These are phyloP conservation scores for Scaptomyza caliginosa DNA, from an alignment of 2,888 invertebrate genomes.

Conservation along the genomic window DNA sequence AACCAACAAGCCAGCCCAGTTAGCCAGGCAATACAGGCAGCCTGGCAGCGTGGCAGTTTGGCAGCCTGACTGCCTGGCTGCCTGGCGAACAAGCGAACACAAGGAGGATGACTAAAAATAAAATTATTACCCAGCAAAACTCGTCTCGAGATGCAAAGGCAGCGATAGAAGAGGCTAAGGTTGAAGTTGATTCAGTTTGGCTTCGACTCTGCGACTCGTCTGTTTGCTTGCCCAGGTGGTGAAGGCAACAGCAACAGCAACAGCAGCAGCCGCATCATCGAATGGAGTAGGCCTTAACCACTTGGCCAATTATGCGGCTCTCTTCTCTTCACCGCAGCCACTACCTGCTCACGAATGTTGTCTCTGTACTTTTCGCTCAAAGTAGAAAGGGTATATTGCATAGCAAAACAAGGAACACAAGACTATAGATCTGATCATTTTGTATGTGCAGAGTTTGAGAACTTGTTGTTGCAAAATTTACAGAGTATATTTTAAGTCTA, in stretches of 20 bases:
- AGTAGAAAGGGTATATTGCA: constrained; percentile 16
- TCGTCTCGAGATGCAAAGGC: constrained; percentile 73
- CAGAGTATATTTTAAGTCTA: constrained; percentile 20
- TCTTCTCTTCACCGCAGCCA: constrained; percentile 11
- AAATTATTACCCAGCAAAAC: constrained; percentile 70
- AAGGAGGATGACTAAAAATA: constrained; percentile 60
- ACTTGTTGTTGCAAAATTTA: background rate
- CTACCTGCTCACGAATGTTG: constrained; percentile 11
- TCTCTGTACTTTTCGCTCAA: background rate
- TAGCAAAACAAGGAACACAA: too few relatives aligned
- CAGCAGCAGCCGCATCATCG: background rate
- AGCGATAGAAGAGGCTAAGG: constrained; percentile 56
- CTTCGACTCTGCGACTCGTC: background rate
- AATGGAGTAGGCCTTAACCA: constrained; percentile 37
- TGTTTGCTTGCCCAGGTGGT: constrained; percentile 56
- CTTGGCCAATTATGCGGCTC: constrained; percentile 69
- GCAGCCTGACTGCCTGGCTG: background rate
- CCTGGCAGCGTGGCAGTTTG: background rate
- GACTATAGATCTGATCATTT: too few relatives aligned
- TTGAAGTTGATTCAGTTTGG: constrained; percentile 42
- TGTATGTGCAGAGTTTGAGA: too few relatives aligned
- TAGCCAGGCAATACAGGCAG: constrained; percentile 3
- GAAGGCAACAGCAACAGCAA: constrained; percentile 27
- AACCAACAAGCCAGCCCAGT: constrained; percentile 7
- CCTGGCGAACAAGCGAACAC: constrained; percentile 11